Evolutionary conservation across 92 coral and sea anemone genomes (phyloP), one percentile per base, ranked within the genome.

Genomic region (Siderastrea siderea): DNA sequence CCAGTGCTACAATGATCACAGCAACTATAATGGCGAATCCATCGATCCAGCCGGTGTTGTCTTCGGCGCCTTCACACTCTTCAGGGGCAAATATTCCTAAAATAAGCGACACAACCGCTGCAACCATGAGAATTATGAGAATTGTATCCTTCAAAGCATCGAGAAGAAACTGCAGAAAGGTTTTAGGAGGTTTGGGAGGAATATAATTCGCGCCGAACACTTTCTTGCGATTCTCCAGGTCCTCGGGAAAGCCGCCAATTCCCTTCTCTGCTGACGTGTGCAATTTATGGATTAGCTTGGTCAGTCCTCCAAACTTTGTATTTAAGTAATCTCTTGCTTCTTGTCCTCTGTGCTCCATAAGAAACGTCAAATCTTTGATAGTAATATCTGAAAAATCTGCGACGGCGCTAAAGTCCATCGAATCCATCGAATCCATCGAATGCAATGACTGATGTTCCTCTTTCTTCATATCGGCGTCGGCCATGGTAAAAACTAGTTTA

Each of bases 1-100:
- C 99, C 73, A 98, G 86, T 58, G 99, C 99, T 47, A 98, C 99
- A 53, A 98, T 94, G 53, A 96, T 94, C 53, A 98, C 99, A 9
- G 99, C 99, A 51, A 98, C 95, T 76, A 98, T 86, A 75, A 98
- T 98, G 54, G 99, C 99, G 82, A 98, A 96, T 26, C 99, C 99
- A 88, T 98, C 99, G 87, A 98, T 98, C 99, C 99, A 98, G 10
- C 98, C 99, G 12, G 96, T 91, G 88, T 96, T 98, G n/a, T 91
- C 98, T 82, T 98, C 98, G 5, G 86, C 13, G 50, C 98, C 98
- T 61, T 88, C 96, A 80, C 98, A 95, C 6, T 95, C 90, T 87
- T 98, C 99, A 7, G 98, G 98, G 46, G 97, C 99, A 87, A 96
- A 95, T 47, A 98, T 93, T 50, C 99, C 99, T 84, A 98, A 91